Conservation (phyloP, 2,113 vertebrate genomes). For the Platichthys stellatus region DNA sequence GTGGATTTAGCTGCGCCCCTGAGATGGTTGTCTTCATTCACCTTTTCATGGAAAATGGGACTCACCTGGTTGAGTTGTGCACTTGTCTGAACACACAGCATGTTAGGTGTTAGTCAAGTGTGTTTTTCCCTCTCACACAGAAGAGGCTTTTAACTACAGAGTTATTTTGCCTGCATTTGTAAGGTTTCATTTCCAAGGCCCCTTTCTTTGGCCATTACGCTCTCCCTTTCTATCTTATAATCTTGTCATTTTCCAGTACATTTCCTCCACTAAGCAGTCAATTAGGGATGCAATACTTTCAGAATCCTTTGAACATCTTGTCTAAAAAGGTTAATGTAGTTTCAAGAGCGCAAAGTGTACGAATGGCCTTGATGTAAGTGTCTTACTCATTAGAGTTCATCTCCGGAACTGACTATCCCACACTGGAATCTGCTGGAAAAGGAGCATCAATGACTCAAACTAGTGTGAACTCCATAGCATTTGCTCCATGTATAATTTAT, state of each 20-base stretch:
- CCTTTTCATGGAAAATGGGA: conserved; percentile 55
- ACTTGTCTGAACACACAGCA: conserved; percentile 36
- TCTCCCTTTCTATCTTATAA: conserved; percentile 75
- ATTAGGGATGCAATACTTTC: conserved; percentile 79
- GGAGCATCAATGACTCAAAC: conserved; percentile 29
- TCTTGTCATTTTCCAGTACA: conserved; percentile 82
- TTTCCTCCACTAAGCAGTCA: conserved; percentile 80
- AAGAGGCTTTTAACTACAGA: conserved; percentile 10
- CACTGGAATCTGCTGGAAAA: conserved; percentile 52
- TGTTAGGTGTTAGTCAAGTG: conserved; percentile 3
- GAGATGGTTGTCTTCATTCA: conserved; percentile 60
- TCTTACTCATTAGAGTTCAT: conserved; percentile 62
- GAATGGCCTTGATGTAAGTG: conserved; percentile 52
- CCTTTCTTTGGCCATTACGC: conserved; percentile 72
- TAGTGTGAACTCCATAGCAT: conserved; percentile 35
- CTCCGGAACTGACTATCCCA: conserved; percentile 36
- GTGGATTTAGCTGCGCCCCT: conserved; percentile 34
- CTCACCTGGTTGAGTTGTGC: conserved; percentile 31
- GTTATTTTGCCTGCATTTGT: conserved; percentile 65
- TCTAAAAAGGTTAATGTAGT: conserved; percentile 79
- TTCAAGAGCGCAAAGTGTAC: conserved; percentile 65
- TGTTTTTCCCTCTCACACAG: not conserved
- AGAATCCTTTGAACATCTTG: conserved; percentile 62
- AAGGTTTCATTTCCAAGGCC: conserved; percentile 61
- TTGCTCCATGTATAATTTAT: conserved; percentile 46